Base-by-base conservation (phyloP, 2,797 vertebrate species). In the Natrix natrix region DNA sequence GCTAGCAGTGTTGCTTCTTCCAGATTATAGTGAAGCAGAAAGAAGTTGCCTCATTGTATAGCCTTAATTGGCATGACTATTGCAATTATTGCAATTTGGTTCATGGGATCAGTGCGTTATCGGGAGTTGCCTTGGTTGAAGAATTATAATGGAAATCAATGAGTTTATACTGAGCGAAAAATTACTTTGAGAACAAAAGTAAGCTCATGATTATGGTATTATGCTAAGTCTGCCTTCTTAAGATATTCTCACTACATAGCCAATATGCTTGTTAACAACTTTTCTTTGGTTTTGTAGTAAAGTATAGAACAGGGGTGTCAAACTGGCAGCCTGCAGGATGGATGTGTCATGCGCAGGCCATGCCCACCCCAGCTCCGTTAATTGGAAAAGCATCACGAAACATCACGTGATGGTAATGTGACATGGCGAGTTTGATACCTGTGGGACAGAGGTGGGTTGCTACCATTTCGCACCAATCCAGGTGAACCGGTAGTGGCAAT, bases 131-230 rank as follows among this genome's bases (percentile, higher is more conserved):
- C 63, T 87, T 93, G 90, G 89, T 43, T n/a, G 52, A 66, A 92
- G 48, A 17, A 54, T 89, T 4, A 3, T 1, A 56, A 66, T 43
- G 3, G 43, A 94, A 94, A 88, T 87, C 8, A 1, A 1, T 86
- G 86, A 88, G 69, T 93, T 93, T 94, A 48, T 22, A 74, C 14
- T 10, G 22, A 59, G 54, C 74, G 54, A 90, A 92, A 92, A 89
- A 90, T 86, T 61, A 56, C 22, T 4, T 86, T n/a, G 87, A 43
- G 83, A 54, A 61, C 4, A 94, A 92, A 95, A 92, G 54, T 11
- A 24, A 57, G 8, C 4, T 66, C 3, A 12, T 0, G 87, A 26
- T 59, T 57, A 87, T 2, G 20, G 91, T 88, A 17, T 43, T 88
- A 86, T 60, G 91, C 89, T 93, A 86, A 0, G 0, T 4, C 28